Evolutionary conservation across 2,797 vertebrate genomes (phyloP), one percentile per base, ranked within the genome.

Genomic region (Aldrovandia affinis): DNA sequence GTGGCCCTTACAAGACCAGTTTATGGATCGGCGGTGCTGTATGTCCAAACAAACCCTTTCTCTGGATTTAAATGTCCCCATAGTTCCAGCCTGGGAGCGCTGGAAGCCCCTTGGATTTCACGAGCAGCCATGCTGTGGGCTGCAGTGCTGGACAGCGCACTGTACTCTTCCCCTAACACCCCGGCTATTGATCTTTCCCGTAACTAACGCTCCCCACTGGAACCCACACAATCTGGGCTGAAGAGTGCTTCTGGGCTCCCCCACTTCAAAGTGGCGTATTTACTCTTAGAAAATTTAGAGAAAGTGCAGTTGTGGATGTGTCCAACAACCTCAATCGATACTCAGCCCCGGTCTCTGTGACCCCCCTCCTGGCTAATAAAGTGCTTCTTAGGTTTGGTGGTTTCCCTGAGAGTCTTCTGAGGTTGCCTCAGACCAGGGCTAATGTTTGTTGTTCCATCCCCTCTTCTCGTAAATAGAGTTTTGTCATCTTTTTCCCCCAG

Each of bases 181-280:
- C 91, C 90, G 96, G 96, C 96, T 98, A 99, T 99, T 98, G 98
- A 99, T 98, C 97, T 96, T 99, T 99, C 97, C 98, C 97, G 98
- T 99, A 99, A 99, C 96, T 98, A 96, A 97, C 97, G 96, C 97
- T 97, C 97, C 97, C 96, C 96, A 95, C 96, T 97, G 94, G 96
- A 97, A 98, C 97, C 97, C 97, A 96, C 97, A 97, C 96, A 96
- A 97, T 97, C 96, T 96, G 96, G 97, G 96, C 96, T 96, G 97
- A 96, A 96, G 96, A 98, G 97, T 97, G 97, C 97, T 98, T 96
- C 96, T 95, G 96, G 96, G 93, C 94, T 93, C 91, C 97, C 96
- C 96, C 96, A 97, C 97, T 98, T 99, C 98, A 99, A 97, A 98
- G 98, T 98, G 97, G 97, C 97, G 97, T 99, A 99, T 99, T 99